phyloP scores from a whole-genome alignment of 2,888 invertebrate genomes.

The Anaspis maculata region DNA sequence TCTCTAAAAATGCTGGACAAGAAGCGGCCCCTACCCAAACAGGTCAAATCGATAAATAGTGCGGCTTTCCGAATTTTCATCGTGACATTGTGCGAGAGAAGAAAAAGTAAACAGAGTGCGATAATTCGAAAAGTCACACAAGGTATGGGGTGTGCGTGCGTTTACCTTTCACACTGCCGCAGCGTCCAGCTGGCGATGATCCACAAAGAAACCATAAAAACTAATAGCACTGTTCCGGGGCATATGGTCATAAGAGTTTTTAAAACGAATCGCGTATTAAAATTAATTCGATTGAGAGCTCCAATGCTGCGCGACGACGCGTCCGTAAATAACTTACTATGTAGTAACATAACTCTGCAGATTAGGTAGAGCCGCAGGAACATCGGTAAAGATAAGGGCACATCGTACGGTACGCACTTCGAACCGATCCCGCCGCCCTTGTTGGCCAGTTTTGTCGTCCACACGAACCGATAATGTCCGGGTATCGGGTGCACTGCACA shows the following conservation, averaged over 20 bases:
- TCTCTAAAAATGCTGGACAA: no score
- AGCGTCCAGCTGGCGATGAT: constrained; percentile 99
- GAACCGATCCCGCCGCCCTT: constrained; percentile 55
- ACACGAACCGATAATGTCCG: constrained; percentile 90
- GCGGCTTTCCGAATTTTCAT: no score
- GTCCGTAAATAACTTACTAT: constrained; percentile 99
- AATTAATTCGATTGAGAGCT: constrained; percentile 96
- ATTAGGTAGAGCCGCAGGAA: constrained; percentile 98
- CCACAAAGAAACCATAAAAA: constrained; percentile 99
- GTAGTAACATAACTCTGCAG: constrained; percentile 98
- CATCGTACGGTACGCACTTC: constrained; percentile 84
- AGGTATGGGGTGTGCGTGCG: no score
- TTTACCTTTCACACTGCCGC: constrained; percentile 94
- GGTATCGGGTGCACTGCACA: constrained; percentile 98
- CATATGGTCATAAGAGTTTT: constrained; percentile 99
- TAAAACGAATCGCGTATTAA: constrained; percentile 86
- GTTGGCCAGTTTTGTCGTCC: constrained; percentile 93
- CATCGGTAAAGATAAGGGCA: constrained; percentile 97
- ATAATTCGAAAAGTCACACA: no score
- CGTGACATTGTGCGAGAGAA: no score
- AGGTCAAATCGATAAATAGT: no score
- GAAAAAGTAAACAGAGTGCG: no score
- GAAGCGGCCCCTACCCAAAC: no score
- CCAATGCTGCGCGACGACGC: constrained; percentile 97
- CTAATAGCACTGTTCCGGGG: constrained; percentile 93